phyloP scores from a whole-genome alignment of 2,888 invertebrate species.

The Drosophila macrospina region DNA sequence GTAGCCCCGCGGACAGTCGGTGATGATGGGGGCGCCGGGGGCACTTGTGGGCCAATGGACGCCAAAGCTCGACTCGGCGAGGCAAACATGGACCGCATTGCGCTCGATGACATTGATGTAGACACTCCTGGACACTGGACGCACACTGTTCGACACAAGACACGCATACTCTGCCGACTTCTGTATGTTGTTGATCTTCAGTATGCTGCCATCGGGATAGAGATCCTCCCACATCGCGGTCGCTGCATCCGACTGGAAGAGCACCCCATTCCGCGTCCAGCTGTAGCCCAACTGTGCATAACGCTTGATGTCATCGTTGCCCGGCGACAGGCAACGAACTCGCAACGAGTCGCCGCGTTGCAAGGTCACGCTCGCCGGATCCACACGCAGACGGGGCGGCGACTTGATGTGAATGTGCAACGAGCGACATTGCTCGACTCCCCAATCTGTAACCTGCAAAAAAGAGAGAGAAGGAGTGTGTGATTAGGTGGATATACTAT shows the following conservation, averaged over 20 bases:
- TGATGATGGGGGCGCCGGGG: constrained; percentile 89
- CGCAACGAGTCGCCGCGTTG: constrained; percentile 86
- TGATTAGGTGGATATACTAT: too few relatives aligned
- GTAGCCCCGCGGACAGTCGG: constrained; percentile 88
- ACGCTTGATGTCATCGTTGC: constrained; percentile 87
- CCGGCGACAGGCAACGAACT: constrained; percentile 88
- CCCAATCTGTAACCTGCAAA: constrained; percentile 88
- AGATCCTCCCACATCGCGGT: constrained; percentile 94
- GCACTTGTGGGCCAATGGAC: constrained; percentile 89
- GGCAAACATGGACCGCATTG: constrained; percentile 87
- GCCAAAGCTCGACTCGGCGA: constrained; percentile 87
- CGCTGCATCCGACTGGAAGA: constrained; percentile 90
- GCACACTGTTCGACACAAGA: constrained; percentile 87
- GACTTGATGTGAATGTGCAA: constrained; percentile 87
- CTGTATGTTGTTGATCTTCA: constrained; percentile 92
- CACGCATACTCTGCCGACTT: constrained; percentile 92
- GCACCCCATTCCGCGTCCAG: constrained; percentile 92
- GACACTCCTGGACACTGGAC: constrained; percentile 87
- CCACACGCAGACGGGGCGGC: constrained; percentile 88
- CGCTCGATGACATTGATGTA: constrained; percentile 89
- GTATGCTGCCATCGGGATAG: constrained; percentile 92
- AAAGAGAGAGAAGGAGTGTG: too few relatives aligned
- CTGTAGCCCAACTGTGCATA: constrained; percentile 91
- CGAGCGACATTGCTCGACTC: constrained; percentile 88
- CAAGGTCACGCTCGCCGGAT: constrained; percentile 89